Evolutionary conservation across 2,888 invertebrate species (phyloP), one percentile per base, ranked within the genome.

Genomic region (Lasioglossum malachurum): DNA sequence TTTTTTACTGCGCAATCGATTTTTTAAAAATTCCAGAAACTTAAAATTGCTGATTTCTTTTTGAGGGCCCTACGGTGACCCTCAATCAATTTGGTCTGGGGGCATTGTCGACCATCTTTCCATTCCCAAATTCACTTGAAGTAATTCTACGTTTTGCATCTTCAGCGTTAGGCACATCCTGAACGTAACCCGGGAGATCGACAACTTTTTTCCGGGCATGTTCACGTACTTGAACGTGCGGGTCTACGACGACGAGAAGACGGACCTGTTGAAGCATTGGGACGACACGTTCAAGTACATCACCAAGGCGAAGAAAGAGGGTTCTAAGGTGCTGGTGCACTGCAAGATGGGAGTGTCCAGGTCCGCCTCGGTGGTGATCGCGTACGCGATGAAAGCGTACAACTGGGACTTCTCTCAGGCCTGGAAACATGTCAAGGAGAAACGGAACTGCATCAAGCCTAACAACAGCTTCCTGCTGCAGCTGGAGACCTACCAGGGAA

Each of bases 311-410:
- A 97, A 97, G 95, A 97, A 98, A 92, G 97, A 98, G 93, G 98
- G 98, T 81, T 98, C 98, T 82, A 99, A 99, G 96, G 99, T 99
- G 82, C 96, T 99, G 93, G 99, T 99, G 77, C 99, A 99, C 95
- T 99, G 99, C 96, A 99, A 99, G 96, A 99, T 99, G 99, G 99
- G 99, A 41, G 98, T 99, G 87, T 99, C 99, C 95, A 96, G 99
- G 89, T 99, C 99, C 41, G 99, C 99, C 8, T 99, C 99, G 4
- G 99, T 99, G 44, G 99, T 99, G 44, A 99, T 99, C 93, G 99
- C 99, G 0, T 99, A 99, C 96, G 98, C 99, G 41, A 99, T 99
- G 99, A 99, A 99, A 96, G 98, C 99, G 35, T 98, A 98, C 95
- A 98, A 98, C 94, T 99, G 98, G 99, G 97, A 98, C 93, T 98